A percentile compares a stretch with the other conserved stretches of the same genome.
These are phyloP conservation scores for Drosophila acutilabella DNA, from an alignment of 2,888 invertebrate genomes.

Conservation along the genomic window DNA sequence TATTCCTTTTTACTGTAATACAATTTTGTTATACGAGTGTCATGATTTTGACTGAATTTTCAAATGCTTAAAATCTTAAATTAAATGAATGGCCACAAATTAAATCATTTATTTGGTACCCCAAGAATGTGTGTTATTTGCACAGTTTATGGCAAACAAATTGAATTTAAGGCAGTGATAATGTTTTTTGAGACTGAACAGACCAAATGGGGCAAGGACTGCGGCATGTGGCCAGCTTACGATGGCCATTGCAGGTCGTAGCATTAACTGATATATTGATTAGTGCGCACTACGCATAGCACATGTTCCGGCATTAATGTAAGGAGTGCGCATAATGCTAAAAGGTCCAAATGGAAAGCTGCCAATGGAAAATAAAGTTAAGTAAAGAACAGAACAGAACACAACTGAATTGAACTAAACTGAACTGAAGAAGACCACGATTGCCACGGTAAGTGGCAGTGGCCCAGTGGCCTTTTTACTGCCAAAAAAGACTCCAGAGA, in stretches of 20 bases:
- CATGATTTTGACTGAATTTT: no score
- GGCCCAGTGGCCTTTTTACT: constrained; percentile 52
- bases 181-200: constrained; percentile 17
- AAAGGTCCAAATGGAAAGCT: constrained; percentile 9
- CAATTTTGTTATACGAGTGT: no score
- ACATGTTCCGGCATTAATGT: constrained; percentile 28
- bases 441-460: constrained; percentile 43
- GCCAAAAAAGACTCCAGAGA: constrained; percentile 53
- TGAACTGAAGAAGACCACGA: constrained; percentile 1
- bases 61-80: no score
- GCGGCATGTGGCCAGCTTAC: not conserved
- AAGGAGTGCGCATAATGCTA: constrained; percentile 17
- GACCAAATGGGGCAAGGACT: constrained; percentile 6
- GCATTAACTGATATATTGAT: constrained; percentile 45
- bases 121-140: no score
- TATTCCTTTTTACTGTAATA: no score
- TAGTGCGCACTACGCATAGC: constrained; percentile 22
- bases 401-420: not conserved
- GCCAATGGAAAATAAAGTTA: not conserved
- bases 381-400: not conserved
- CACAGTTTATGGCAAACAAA: not conserved
- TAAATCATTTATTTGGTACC: no score
- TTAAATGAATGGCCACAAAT: no score
- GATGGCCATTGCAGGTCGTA: constrained; percentile 22
- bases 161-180: constrained; percentile 2